phyloP scores from a whole-genome alignment of 2,113 vertebrate genomes.

The Reinhardtius hippoglossoides region DNA sequence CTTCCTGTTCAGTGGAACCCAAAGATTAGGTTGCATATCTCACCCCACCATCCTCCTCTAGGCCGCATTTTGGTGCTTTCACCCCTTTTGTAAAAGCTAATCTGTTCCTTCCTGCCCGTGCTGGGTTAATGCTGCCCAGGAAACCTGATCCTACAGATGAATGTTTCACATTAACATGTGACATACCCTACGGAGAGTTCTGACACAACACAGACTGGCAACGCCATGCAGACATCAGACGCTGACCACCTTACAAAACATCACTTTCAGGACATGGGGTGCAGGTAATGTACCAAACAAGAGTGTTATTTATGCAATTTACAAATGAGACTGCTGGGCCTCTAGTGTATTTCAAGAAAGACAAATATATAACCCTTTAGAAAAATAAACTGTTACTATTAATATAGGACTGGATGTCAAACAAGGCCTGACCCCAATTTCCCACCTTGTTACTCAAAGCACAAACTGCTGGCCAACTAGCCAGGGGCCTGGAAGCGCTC shows the following conservation, averaged over 20 bases:
- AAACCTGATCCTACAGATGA: conserved; percentile 56
- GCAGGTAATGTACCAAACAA: conserved; percentile 51
- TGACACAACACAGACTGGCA: conserved; percentile 56
- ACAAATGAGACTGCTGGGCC: conserved; percentile 44
- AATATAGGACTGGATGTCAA: conserved; percentile 54
- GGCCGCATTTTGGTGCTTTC: conserved; percentile 43
- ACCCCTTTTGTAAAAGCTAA: conserved; percentile 67
- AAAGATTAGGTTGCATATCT: conserved; percentile 51
- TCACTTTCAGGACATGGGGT: conserved; percentile 12
- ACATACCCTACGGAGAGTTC: conserved; percentile 30
- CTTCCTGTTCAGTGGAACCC: conserved; percentile 48
- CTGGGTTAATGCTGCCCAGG: conserved; percentile 23
- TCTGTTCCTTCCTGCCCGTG: conserved; percentile 69
- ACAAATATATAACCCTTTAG: conserved; percentile 42
- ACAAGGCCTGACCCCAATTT: conserved; percentile 45
- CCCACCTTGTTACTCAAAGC: conserved; percentile 47
- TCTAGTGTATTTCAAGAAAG: conserved; percentile 37
- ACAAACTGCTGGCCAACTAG: conserved; percentile 1
- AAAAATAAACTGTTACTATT: conserved; percentile 55
- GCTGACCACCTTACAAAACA: conserved; percentile 61
- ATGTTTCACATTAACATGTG: conserved; percentile 62
- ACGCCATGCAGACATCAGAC: conserved; percentile 35
- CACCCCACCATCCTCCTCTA: conserved; percentile 26
- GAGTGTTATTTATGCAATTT: conserved; percentile 72
- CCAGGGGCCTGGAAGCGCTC: conserved; percentile 18